Conservation (phyloP, 2,113 vertebrate genomes). For the Mugil cephalus region DNA sequence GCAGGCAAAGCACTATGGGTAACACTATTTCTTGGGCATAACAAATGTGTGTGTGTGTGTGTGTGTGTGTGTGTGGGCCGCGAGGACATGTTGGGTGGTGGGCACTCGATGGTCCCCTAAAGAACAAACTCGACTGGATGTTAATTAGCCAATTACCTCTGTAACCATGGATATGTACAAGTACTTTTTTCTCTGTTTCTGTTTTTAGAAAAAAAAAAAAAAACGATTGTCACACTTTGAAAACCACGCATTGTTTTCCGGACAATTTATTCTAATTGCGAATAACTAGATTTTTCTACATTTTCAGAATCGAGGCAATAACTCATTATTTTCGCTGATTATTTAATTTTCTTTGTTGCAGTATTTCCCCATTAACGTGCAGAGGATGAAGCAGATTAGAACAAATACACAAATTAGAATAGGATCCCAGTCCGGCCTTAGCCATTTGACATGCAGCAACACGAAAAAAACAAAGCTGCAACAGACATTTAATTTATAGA, state of each 20-base stretch:
- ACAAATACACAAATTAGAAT: not conserved
- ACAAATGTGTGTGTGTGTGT: conserved; percentile 9
- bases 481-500: not conserved
- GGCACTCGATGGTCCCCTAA: conserved; percentile 3
- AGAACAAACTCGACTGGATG: conserved; percentile 27
- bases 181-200: not conserved
- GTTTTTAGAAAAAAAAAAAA: not conserved
- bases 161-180: conserved; percentile 21
- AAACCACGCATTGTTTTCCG: conserved; percentile 9
- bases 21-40: conserved; percentile 15
- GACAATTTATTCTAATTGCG: conserved; percentile 5
- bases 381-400: not conserved
- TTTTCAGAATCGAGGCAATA: not conserved
- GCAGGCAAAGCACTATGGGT: conserved; percentile 8
- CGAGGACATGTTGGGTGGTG: too few species aligned
- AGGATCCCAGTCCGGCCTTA: not conserved
- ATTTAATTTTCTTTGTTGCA: not conserved
- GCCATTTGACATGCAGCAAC: not conserved
- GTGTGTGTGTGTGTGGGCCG: conserved; percentile 14
- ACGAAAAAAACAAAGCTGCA: not conserved
- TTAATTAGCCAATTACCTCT: conserved; percentile 36
- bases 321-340: not conserved
- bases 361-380: not conserved
- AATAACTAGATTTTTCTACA: not conserved
- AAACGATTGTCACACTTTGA: not conserved